These are phyloP conservation scores for Mobula hypostoma DNA, from an alignment of 2,113 vertebrate genomes.

Conservation along the genomic window DNA sequence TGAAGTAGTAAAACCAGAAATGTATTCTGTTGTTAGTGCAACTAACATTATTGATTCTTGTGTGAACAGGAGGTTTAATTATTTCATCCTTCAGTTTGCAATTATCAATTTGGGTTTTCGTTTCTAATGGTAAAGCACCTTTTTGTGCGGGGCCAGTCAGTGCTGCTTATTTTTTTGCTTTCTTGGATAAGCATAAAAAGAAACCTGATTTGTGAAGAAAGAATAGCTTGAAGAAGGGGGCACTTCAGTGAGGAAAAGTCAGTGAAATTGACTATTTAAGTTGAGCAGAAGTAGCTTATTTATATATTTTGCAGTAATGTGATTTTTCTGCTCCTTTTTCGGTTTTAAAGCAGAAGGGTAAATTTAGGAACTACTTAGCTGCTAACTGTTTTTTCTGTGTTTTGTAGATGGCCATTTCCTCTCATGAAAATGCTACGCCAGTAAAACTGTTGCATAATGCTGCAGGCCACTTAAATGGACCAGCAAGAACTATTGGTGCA, in stretches of 20 bases:
- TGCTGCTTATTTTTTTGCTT: neutral
- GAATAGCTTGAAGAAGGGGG: neutral
- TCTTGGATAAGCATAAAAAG: neutral
- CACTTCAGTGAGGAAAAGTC: neutral
- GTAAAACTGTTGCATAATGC: constrained; percentile 91
- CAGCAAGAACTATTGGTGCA: constrained; percentile 83
- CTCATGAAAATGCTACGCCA: constrained; percentile 93
- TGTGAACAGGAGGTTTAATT: too few species aligned
- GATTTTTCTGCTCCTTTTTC: neutral
- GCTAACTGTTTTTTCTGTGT: neutral
- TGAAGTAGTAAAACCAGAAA: too few species aligned
- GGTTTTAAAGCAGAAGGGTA: neutral
- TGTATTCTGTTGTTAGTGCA: too few species aligned
- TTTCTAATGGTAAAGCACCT: too few species aligned
- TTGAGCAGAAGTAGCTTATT: neutral
- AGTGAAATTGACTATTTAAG: neutral
- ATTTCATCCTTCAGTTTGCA: neutral
- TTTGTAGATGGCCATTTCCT: constrained; percentile 80
- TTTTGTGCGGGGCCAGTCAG: neutral
- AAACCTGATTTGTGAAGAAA: neutral
- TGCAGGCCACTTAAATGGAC: constrained; percentile 86
- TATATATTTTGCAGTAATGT: neutral
- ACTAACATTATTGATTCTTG: too few species aligned
- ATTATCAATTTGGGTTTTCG: neutral
- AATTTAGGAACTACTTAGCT: neutral